These are phyloP conservation scores for Tetraodon nigroviridis DNA, from an alignment of 2,113 vertebrate species.

Conservation along the genomic window DNA sequence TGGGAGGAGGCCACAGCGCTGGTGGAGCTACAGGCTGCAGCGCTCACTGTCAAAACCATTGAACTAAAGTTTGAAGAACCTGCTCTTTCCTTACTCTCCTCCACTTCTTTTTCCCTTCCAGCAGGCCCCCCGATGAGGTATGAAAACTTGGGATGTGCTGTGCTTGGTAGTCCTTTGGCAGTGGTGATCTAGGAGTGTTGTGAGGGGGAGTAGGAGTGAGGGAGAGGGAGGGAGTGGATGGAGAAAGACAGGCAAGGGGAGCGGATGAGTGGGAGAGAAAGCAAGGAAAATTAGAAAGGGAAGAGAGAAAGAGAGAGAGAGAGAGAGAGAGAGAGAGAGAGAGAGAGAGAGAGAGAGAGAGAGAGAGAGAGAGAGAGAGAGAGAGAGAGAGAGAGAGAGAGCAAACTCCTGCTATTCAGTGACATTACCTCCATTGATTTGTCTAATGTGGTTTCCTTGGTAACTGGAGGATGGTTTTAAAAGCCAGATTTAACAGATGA, in stretches of 20 bases:
- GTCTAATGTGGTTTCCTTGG: conserved; percentile 80
- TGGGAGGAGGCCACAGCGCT: conserved; percentile 22
- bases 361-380: conserved; percentile 18
- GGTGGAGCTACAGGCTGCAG: conserved; percentile 32
- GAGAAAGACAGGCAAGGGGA: conserved; percentile 38
- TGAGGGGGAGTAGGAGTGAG: conserved; percentile 53
- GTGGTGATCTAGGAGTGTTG: conserved; percentile 64
- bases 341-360: not conserved
- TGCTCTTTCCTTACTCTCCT: not conserved
- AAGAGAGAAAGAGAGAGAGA: conserved; percentile 3
- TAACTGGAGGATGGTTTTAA: conserved; percentile 72
- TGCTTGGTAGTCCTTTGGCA: conserved; percentile 61
- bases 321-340: conserved; percentile 15
- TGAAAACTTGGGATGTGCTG: conserved; percentile 51
- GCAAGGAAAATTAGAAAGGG: conserved; percentile 6
- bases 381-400: conserved; percentile 1
- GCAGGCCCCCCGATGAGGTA: conserved; percentile 30
- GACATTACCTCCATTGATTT: conserved; percentile 82
- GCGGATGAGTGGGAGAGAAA: conserved; percentile 18
- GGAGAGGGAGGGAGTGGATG: conserved; percentile 50
- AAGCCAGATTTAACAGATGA: conserved; percentile 55
- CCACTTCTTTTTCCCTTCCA: conserved; percentile 13
- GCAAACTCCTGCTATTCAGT: conserved; percentile 71
- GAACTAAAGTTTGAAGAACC: conserved; percentile 19
- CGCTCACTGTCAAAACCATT: conserved; percentile 22